Conservation (phyloP, 2,888 invertebrate species). For the Macaria liturata region DNA sequence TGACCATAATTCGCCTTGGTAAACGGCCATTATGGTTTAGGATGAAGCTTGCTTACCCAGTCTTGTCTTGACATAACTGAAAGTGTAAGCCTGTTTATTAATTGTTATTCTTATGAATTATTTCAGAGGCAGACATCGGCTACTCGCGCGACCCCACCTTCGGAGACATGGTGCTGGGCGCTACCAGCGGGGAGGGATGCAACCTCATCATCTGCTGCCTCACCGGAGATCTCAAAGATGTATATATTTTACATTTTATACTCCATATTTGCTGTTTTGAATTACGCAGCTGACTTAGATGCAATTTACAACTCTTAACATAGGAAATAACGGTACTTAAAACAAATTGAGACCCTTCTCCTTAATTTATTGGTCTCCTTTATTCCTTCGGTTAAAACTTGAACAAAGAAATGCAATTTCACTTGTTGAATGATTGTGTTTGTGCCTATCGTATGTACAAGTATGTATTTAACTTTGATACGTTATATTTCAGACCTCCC, state of each 20-base stretch:
- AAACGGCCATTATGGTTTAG: not conserved
- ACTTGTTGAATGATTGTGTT: no score
- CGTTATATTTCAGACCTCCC: conserved; percentile 37
- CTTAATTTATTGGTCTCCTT: not conserved
- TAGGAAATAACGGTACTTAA: no score
- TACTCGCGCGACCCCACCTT: conserved; percentile 53
- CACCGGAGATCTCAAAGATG: conserved; percentile 51
- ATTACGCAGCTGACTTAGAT: no score
- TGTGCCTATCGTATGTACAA: no score
- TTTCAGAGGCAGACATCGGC: conserved; percentile 57
- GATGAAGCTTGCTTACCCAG: not conserved
- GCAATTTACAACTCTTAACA: no score
- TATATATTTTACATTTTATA: conserved; percentile 27
- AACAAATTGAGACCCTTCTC: no score
- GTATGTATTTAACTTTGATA: not conserved
- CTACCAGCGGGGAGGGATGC: conserved; percentile 43
- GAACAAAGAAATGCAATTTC: no score
- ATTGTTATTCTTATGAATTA: not conserved
- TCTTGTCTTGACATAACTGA: not conserved
- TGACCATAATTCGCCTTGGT: not conserved
- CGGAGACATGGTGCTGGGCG: conserved; percentile 28
- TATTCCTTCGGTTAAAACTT: not conserved
- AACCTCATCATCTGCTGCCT: conserved; percentile 49
- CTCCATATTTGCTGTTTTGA: no score
- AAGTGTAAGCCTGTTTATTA: not conserved